These are phyloP conservation scores for Pachliopta kotzebuea DNA, from an alignment of 2,888 invertebrate species.

Conservation along the genomic window DNA sequence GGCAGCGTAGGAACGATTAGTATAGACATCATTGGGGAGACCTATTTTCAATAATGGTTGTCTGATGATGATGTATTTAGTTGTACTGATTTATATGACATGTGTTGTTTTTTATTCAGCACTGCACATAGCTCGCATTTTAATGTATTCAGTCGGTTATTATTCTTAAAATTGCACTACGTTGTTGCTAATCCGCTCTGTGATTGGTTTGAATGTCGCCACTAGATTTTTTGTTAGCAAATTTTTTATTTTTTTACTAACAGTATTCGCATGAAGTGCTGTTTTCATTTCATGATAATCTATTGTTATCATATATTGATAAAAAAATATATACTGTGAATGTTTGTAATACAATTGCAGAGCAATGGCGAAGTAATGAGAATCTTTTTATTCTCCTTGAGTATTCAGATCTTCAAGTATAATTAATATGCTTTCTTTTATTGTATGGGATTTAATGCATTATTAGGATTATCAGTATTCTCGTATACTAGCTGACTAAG, in stretches of 20 bases:
- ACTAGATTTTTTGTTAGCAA: slow-evolving; percentile 13
- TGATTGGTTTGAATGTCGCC: slow-evolving; percentile 23
- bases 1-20: slow-evolving; percentile 22
- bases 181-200: slow-evolving; percentile 18
- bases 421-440: too few species aligned
- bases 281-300: not conserved
- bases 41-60: too few species aligned
- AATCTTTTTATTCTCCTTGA: too few species aligned
- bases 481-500: slow-evolving; percentile 8
- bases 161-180: slow-evolving; percentile 26
- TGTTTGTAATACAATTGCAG: too few species aligned
- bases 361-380: too few species aligned
- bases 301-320: too few species aligned
- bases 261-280: not conserved
- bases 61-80: too few species aligned
- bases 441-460: not conserved
- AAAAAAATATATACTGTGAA: too few species aligned
- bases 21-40: too few species aligned
- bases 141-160: slow-evolving; percentile 26
- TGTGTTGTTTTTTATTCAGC: slow-evolving; percentile 44
- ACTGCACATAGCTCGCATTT: slow-evolving; percentile 30
- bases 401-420: too few species aligned
- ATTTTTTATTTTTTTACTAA: not conserved
- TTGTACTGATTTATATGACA: too few species aligned
- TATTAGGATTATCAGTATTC: slow-evolving; percentile 8